Evolutionary conservation across 2,797 vertebrate genomes (phyloP).

Genomic region (Columba guinea): DNA sequence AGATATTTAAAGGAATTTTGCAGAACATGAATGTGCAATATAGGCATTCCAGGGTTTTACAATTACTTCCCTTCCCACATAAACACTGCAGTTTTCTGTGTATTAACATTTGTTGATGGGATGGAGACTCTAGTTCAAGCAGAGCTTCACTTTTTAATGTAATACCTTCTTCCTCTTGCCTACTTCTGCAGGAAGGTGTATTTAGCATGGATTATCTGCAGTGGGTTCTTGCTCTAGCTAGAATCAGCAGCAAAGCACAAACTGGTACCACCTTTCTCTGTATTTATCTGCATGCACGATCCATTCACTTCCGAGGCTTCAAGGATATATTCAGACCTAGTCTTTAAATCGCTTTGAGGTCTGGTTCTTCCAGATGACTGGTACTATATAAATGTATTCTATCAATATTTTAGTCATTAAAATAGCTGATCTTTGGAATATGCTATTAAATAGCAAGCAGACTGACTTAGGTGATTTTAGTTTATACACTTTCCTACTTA

Average conservation of each 20-base stretch:
- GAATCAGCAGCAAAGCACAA: neutral
- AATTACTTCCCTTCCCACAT: neutral
- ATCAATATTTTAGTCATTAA: neutral
- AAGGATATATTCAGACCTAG: neutral
- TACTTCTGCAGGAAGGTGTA: neutral
- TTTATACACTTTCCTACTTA: constrained; percentile 9
- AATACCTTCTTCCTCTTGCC: neutral
- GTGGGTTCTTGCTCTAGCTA: neutral
- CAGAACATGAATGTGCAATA: neutral
- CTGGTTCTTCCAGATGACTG: neutral
- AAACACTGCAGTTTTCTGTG: neutral
- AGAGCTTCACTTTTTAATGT: neutral
- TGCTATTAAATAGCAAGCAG: neutral
- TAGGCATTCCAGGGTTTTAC: neutral
- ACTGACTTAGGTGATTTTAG: neutral
- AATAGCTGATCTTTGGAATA: neutral
- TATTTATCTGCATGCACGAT: neutral
- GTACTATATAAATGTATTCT: neutral
- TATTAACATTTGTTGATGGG: neutral
- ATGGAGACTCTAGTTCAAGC: neutral
- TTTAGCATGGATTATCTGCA: neutral
- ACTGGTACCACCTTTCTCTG: neutral
- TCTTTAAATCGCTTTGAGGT: neutral
- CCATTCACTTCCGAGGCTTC: neutral
- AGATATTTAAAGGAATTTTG: neutral